Evolutionary conservation across 35 echinoderm and acorn worm genomes (phyloP).

Genomic region (Amphiura filiformis): DNA sequence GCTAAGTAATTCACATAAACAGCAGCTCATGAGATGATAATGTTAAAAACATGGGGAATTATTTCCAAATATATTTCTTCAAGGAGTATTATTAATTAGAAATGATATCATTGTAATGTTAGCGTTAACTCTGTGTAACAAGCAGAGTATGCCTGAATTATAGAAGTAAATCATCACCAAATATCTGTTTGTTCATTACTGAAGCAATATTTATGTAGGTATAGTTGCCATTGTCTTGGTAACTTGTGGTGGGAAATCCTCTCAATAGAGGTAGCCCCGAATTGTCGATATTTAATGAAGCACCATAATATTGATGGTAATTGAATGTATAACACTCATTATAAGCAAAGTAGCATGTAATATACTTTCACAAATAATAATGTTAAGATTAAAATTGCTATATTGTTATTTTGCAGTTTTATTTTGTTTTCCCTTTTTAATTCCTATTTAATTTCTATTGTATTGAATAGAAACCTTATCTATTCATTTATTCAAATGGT

Average conservation of each 20-base stretch:
- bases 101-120: neutral
- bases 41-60: neutral
- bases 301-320: neutral
- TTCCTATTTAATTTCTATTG: neutral
- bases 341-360: neutral
- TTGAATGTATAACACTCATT: too few relatives aligned
- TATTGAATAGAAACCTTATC: too few relatives aligned
- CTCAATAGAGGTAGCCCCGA: neutral
- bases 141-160: neutral
- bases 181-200: neutral
- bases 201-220: neutral
- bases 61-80: neutral
- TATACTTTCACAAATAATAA: neutral
- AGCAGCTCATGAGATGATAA: too few relatives aligned
- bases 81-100: neutral
- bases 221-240: neutral
- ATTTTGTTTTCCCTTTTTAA: neutral
- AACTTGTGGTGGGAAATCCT: neutral
- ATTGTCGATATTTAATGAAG: neutral
- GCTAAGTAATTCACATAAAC: too few relatives aligned
- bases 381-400: neutral
- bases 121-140: neutral
- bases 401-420: neutral
- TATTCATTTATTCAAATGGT: too few relatives aligned
- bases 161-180: neutral